Evolutionary conservation across 30 jellyfish, hydroid and myxozoan species (phyloP).

Genomic region (Chrysaora quinquecirrha): DNA sequence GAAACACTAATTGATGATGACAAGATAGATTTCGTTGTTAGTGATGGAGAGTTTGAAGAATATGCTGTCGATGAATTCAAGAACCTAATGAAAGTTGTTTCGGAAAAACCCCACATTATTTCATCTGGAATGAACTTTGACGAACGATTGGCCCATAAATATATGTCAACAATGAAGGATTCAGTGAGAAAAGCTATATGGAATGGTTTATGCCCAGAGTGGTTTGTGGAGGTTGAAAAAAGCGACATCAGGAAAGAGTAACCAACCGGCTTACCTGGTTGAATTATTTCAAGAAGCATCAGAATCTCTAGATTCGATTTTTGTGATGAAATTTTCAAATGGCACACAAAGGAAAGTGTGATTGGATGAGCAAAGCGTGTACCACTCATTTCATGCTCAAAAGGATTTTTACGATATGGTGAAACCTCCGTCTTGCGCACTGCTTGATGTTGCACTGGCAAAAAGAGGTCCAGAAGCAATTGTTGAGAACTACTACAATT

Average conservation of each 20-base stretch:
- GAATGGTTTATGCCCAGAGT: constrained; percentile 41
- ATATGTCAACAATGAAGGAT: constrained; percentile 14
- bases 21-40: not conserved
- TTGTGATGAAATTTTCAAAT: not conserved
- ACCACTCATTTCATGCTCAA: constrained; percentile 9
- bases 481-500: constrained; percentile 27
- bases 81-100: constrained; percentile 4
- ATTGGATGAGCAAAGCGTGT: not conserved
- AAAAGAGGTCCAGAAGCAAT: constrained; percentile 47
- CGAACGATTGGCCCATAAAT: constrained; percentile 32
- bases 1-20: constrained; percentile 18
- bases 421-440: not conserved
- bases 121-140: constrained; percentile 46
- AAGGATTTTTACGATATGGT: constrained; percentile 9
- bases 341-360: not conserved
- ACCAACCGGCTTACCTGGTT: not conserved
- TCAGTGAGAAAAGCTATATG: constrained; percentile 39
- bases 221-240: constrained; percentile 6
- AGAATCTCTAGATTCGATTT: not conserved
- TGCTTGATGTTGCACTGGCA: constrained; percentile 20
- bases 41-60: constrained; percentile 26
- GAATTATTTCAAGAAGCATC: constrained; percentile 8
- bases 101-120: constrained; percentile 3
- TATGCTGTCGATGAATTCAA: constrained; percentile 50
- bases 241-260: not conserved